phyloP scores from a whole-genome alignment of 2,888 invertebrate species.

The Xestobium rufovillosum region DNA sequence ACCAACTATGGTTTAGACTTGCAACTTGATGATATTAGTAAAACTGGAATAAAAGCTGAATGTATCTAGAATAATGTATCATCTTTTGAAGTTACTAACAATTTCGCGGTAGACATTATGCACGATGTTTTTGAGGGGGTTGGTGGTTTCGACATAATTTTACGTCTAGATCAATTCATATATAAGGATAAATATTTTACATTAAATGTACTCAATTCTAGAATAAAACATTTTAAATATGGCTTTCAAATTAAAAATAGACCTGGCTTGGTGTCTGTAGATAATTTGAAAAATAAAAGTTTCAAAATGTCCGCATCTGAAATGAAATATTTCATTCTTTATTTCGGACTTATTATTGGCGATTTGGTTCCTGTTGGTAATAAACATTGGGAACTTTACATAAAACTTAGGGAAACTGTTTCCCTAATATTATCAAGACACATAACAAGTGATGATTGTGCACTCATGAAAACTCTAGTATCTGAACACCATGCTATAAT shows the following conservation, averaged over 20 bases:
- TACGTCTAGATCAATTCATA: conserved; percentile 18
- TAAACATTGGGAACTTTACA: conserved; percentile 22
- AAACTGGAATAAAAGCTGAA: conserved; percentile 20
- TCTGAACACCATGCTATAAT: conserved; percentile 18
- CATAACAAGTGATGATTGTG: too few species aligned
- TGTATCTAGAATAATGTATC: conserved; percentile 19
- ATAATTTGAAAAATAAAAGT: conserved; percentile 17
- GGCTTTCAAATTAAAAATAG: conserved; percentile 19
- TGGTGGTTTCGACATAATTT: conserved; percentile 16
- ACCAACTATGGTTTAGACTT: conserved; percentile 18
- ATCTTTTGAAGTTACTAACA: conserved; percentile 23
- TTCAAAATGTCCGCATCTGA: conserved; percentile 23
- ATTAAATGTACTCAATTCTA: conserved; percentile 17
- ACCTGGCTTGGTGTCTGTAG: conserved; percentile 17
- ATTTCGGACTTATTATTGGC: conserved; percentile 21
- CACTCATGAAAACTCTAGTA: conserved; percentile 11
- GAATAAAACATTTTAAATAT: conserved; percentile 16
- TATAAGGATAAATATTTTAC: conserved; percentile 16
- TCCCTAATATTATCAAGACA: conserved; percentile 16
- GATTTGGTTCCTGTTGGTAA: conserved; percentile 19
- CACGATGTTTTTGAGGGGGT: conserved; percentile 26
- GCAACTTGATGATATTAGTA: conserved; percentile 12
- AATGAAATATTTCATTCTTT: conserved; percentile 19
- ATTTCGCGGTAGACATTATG: conserved; percentile 22
- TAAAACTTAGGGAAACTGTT: conserved; percentile 16